These are phyloP conservation scores for Catocala nupta DNA, from an alignment of 2,888 invertebrate genomes.

Conservation along the genomic window DNA sequence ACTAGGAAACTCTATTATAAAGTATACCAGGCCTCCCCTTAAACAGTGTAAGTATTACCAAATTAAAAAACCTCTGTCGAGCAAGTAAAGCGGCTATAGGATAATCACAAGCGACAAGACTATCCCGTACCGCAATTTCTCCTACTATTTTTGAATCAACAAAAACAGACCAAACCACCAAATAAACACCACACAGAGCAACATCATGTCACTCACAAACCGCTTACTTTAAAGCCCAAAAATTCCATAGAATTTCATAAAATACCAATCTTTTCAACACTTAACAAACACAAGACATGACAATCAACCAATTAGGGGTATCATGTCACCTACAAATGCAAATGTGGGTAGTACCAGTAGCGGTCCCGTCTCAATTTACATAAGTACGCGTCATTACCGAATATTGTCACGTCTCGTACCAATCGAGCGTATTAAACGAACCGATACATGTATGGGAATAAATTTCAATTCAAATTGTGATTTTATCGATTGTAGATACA, in stretches of 20 bases:
- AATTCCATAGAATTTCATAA: constrained; percentile 20
- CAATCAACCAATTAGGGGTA: constrained; percentile 30
- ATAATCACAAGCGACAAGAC: too few species aligned
- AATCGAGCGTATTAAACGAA: constrained; percentile 38
- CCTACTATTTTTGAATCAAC: too few species aligned
- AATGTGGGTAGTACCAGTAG: constrained; percentile 37
- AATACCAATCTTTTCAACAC: constrained; percentile 18
- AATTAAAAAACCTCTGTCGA: too few species aligned
- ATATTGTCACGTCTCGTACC: constrained; percentile 41
- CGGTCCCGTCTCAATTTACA: constrained; percentile 39
- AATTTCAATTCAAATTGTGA: constrained; percentile 11
- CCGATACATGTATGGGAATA: constrained; percentile 20
- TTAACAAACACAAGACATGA: constrained; percentile 18
- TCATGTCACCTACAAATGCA: constrained; percentile 38
- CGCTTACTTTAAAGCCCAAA: too few species aligned
- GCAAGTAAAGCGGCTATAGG: too few species aligned
- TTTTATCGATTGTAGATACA: background rate
- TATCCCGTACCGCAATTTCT: too few species aligned
- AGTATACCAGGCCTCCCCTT: too few species aligned
- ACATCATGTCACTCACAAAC: too few species aligned
- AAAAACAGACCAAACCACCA: too few species aligned
- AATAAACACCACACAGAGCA: too few species aligned
- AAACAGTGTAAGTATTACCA: too few species aligned
- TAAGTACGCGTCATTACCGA: constrained; percentile 44
- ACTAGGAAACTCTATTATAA: too few species aligned